Percentiles rank a stretch among this genome's conserved stretches.
phyloP scores from a whole-genome alignment of 2,888 invertebrate genomes.

The Meghimatium bilineatum region DNA sequence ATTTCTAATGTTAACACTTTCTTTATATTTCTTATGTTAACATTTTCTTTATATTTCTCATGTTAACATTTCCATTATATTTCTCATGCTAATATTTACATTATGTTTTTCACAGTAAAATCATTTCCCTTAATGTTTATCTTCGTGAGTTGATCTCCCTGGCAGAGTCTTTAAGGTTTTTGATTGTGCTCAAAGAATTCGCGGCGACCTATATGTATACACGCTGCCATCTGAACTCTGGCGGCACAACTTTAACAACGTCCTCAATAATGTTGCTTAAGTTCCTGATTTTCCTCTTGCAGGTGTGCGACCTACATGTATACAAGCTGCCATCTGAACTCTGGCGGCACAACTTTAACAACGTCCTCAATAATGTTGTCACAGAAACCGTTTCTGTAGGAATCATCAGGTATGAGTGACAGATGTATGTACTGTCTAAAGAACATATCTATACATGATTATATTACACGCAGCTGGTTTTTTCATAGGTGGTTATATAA shows the following conservation, averaged over 20 bases:
- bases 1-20: no score
- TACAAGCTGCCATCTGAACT: slow-evolving; percentile 79
- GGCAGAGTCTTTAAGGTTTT: no score
- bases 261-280: slow-evolving; percentile 78
- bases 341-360: slow-evolving; percentile 78
- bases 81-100: no score
- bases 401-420: slow-evolving; percentile 77
- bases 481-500: no score
- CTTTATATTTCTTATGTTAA: no score
- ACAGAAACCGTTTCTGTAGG: slow-evolving; percentile 79
- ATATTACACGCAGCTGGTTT: background rate
- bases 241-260: slow-evolving; percentile 78
- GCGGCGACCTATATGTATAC: slow-evolving; percentile 79
- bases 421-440: background rate
- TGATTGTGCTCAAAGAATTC: no score
- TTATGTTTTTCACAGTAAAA: no score
- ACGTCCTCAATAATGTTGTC: slow-evolving; percentile 78
- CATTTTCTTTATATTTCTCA: no score
- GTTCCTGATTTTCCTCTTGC: slow-evolving; percentile 59
- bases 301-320: slow-evolving; percentile 79
- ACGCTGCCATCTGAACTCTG: slow-evolving; percentile 79
- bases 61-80: no score
- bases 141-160: no score
- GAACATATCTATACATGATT: background rate
- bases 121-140: no score